Evolutionary conservation across 2,888 invertebrate species (phyloP).

Genomic region (Orthonychiurus folsomi): DNA sequence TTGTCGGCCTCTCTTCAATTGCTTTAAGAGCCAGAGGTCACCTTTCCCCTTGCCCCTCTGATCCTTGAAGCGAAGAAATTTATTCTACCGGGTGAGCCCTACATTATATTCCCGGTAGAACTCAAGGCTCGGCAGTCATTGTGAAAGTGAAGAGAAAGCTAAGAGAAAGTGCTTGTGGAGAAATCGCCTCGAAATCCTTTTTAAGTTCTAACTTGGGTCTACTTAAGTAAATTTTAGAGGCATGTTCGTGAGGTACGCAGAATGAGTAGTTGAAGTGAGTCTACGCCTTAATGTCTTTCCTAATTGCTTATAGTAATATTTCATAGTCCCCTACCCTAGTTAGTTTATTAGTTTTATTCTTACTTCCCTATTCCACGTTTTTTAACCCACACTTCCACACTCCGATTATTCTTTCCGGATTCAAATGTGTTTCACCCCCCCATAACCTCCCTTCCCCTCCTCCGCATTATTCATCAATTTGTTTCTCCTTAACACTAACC

Average conservation of each 20-base stretch:
- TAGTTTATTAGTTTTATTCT: background rate
- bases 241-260: background rate
- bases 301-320: background rate
- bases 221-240: background rate
- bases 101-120: background rate
- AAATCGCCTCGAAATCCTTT: background rate
- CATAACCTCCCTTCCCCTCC: background rate
- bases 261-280: slow-evolving; percentile 1
- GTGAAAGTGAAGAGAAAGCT: background rate
- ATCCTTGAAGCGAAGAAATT: background rate
- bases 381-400: background rate
- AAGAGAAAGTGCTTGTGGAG: background rate
- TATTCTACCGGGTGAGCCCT: background rate
- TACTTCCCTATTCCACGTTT: background rate
- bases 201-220: too few relatives aligned
- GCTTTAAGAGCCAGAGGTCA: background rate
- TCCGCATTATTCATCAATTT: background rate
- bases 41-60: background rate
- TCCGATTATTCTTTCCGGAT: too few relatives aligned
- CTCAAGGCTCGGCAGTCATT: background rate
- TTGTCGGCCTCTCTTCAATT: background rate
- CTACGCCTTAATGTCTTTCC: slow-evolving; percentile 1
- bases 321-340: too few relatives aligned
- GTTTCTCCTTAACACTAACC: background rate
- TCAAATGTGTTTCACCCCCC: background rate